Evolutionary conservation across 2,888 invertebrate species (phyloP).

Genomic region (Cataglyphis albicans): DNA sequence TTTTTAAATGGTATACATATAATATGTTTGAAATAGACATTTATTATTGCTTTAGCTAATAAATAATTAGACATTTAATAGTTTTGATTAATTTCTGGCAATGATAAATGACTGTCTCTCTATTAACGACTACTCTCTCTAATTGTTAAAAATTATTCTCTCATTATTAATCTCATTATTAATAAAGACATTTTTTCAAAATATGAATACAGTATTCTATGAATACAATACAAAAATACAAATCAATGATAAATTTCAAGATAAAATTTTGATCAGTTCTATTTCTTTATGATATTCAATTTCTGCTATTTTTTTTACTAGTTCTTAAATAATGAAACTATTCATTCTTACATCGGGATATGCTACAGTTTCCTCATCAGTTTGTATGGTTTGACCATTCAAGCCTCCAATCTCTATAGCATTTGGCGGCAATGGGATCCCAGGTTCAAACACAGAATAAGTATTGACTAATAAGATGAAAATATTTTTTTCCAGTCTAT

Average conservation of each 20-base stretch:
- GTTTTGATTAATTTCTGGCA: too few species aligned
- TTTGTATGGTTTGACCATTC: background rate
- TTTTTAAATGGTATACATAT: too few species aligned
- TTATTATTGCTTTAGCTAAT: too few species aligned
- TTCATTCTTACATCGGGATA: background rate
- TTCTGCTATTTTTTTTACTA: background rate
- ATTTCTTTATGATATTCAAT: background rate
- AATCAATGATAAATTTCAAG: background rate
- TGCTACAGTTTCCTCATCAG: background rate
- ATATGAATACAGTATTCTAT: background rate
- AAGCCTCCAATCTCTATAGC: conserved; percentile 20
- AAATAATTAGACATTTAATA: too few species aligned
- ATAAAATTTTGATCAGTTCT: background rate
- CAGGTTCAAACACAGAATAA: background rate
- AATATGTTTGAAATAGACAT: too few species aligned
- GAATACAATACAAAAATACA: background rate
- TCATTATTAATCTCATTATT: background rate
- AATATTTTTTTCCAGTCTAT: conserved; percentile 25
- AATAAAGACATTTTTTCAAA: background rate
- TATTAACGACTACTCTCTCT: too few species aligned
- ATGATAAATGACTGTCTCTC: too few species aligned
- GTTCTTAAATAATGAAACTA: background rate
- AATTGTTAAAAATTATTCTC: too few species aligned
- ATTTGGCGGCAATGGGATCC: conserved; percentile 26
- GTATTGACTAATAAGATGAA: conserved; percentile 22